Conservation (phyloP, 92 coral and sea anemone genomes). For the Epizoanthus illoricatus region DNA sequence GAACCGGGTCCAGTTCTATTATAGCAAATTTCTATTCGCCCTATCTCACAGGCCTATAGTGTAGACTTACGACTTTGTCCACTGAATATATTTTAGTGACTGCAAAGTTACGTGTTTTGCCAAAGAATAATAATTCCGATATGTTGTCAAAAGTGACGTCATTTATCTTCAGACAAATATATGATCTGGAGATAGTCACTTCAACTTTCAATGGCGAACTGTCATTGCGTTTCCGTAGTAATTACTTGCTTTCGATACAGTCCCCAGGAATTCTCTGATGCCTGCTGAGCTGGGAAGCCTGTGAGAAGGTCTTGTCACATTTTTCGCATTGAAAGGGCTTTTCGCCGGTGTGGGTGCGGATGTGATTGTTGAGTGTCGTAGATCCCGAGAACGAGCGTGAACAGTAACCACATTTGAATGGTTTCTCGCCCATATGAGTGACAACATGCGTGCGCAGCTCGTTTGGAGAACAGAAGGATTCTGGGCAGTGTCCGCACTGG, state of each 20-base stretch:
- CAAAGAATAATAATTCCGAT: no score
- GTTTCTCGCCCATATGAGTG: slow-evolving; percentile 89
- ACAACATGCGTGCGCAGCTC: slow-evolving; percentile 96
- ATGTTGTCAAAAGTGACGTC: no score
- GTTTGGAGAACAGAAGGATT: slow-evolving; percentile 81
- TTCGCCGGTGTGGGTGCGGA: slow-evolving; percentile 98
- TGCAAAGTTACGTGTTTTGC: no score
- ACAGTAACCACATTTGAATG: slow-evolving; percentile 98
- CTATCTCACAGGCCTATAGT: neutral
- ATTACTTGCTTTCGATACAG: slow-evolving; percentile 49
- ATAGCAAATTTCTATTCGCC: neutral
- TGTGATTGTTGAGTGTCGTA: slow-evolving; percentile 94
- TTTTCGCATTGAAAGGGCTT: slow-evolving; percentile 86
- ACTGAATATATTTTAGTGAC: no score
- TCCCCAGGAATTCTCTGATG: slow-evolving; percentile 91
- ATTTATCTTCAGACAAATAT: no score
- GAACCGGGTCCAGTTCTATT: neutral
- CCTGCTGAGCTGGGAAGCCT: slow-evolving; percentile 95
- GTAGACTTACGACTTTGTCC: neutral
- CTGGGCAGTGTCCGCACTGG: slow-evolving; percentile 91
- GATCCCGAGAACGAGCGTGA: slow-evolving; percentile 98
- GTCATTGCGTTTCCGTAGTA: neutral
- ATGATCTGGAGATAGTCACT: neutral
- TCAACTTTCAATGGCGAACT: neutral
- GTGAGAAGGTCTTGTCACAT: slow-evolving; percentile 88